phyloP scores from a whole-genome alignment of 2,888 invertebrate genomes.

The Thera britannica region DNA sequence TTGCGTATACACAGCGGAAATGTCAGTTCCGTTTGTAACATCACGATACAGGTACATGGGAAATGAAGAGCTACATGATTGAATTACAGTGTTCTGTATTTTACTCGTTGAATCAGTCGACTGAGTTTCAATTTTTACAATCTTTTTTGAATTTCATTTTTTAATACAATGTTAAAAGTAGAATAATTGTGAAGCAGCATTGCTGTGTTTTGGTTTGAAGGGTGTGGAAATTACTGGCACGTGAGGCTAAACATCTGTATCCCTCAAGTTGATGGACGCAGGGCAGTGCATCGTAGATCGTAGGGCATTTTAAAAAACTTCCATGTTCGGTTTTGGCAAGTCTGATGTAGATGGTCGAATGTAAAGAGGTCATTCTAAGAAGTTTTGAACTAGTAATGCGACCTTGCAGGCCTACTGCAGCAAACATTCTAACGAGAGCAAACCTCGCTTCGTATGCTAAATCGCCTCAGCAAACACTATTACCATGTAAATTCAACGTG shows the following conservation, averaged over 20 bases:
- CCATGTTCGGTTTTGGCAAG: too few species aligned
- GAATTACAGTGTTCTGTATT: background rate
- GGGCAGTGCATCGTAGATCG: too few species aligned
- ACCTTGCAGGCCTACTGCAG: conserved; percentile 27
- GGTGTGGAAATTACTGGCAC: too few species aligned
- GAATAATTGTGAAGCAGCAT: too few species aligned
- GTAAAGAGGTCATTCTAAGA: background rate
- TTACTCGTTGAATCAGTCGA: background rate
- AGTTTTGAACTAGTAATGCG: background rate
- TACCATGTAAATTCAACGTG: conserved; percentile 72
- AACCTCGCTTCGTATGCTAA: conserved; percentile 51
- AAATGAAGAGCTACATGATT: conserved; percentile 8
- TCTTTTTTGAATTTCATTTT: background rate
- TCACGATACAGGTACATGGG: conserved; percentile 8
- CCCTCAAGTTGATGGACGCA: too few species aligned
- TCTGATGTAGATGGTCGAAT: too few species aligned
- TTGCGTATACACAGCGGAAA: conserved; percentile 29
- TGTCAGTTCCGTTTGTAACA: conserved; percentile 17
- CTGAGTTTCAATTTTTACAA: background rate
- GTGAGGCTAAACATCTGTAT: too few species aligned
- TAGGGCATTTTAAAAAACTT: too few species aligned
- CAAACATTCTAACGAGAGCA: conserved; percentile 37
- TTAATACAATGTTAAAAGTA: too few species aligned
- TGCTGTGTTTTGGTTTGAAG: too few species aligned
- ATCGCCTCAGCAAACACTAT: conserved; percentile 63